Conservation (phyloP, 1,140 invertebrate species). For the Danaus plexippus region DNA sequence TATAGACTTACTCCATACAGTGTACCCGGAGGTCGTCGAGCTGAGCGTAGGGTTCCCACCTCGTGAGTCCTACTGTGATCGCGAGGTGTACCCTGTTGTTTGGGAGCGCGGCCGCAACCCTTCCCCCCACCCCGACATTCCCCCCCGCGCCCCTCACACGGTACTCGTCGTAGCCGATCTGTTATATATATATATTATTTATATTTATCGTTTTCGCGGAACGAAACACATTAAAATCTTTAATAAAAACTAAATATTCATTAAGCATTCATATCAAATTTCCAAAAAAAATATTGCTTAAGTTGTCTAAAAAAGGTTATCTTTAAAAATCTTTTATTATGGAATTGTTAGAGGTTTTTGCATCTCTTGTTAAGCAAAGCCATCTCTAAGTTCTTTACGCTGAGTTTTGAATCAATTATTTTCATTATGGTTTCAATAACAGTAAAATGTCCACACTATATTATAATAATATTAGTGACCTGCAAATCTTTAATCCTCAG, state of each 20-base stretch:
- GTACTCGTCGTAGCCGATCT: slow-evolving; percentile 59
- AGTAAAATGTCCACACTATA: too few species aligned
- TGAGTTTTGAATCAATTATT: too few species aligned
- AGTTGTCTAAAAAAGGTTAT: too few species aligned
- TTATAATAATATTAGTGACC: slow-evolving; percentile 19
- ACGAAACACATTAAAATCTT: not conserved
- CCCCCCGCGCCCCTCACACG: slow-evolving; percentile 48
- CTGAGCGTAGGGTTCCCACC: slow-evolving; percentile 54
- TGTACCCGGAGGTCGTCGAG: slow-evolving; percentile 45
- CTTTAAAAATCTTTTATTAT: too few species aligned
- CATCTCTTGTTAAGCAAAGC: too few species aligned
- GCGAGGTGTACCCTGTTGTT: slow-evolving; percentile 39
- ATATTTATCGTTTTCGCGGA: not conserved
- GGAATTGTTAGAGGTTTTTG: too few species aligned
- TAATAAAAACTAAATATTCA: slow-evolving; percentile 2
- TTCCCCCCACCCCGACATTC: slow-evolving; percentile 36
- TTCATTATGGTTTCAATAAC: too few species aligned
- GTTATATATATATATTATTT: not conserved
- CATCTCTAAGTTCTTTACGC: too few species aligned
- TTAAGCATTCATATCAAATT: too few species aligned
- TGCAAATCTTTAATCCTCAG: slow-evolving; percentile 58
- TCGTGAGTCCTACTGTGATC: slow-evolving; percentile 38
- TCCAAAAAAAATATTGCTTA: too few species aligned
- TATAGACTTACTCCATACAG: slow-evolving; percentile 37
- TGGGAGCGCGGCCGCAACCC: slow-evolving; percentile 31